Conservation (phyloP, 2,888 invertebrate genomes). For the Latrodectus hesperus region DNA sequence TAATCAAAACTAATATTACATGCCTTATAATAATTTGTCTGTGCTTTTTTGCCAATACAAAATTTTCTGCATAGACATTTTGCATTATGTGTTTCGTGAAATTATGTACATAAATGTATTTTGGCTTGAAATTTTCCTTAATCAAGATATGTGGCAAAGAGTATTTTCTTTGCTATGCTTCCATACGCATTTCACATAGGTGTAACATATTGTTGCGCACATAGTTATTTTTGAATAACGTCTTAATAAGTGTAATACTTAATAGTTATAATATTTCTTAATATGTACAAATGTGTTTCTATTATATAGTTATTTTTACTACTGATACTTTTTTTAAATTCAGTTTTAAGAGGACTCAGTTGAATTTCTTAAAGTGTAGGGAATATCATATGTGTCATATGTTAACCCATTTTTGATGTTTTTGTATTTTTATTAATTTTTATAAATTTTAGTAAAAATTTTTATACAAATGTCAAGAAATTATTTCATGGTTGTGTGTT, state of each 20-base stretch:
- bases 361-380: too few species aligned
- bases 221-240: conserved; percentile 34
- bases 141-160: not conserved
- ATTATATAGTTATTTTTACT: too few species aligned
- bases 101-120: not conserved
- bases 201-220: conserved; percentile 22
- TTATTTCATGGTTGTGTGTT: too few species aligned
- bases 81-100: not conserved
- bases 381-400: too few species aligned
- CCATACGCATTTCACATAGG: conserved; percentile 21
- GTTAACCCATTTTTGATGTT: too few species aligned
- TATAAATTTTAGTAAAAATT: too few species aligned
- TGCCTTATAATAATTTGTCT: not conserved
- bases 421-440: too few species aligned
- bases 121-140: not conserved
- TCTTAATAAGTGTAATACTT: not conserved
- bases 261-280: too few species aligned
- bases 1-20: not conserved
- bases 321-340: too few species aligned
- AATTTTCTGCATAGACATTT: not conserved
- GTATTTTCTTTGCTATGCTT: not conserved
- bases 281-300: too few species aligned
- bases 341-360: too few species aligned
- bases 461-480: too few species aligned
- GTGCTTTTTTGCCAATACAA: not conserved